Evolutionary conservation across 1,140 invertebrate genomes (phyloP).

Genomic region (Anoplolepis gracilipes): DNA sequence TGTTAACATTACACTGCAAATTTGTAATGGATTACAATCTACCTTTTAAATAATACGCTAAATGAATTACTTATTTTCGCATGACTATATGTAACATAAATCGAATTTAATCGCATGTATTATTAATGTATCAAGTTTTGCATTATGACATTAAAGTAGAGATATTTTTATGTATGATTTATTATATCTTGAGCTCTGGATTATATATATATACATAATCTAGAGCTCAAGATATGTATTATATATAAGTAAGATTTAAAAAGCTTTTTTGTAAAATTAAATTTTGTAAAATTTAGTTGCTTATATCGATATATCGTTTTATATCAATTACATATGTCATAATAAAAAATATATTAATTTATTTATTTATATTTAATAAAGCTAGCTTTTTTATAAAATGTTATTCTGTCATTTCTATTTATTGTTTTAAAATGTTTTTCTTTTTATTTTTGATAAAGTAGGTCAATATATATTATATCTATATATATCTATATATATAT

Average conservation of each 20-base stretch:
- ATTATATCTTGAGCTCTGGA: too few species aligned
- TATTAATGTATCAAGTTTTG: too few species aligned
- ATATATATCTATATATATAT: too few species aligned
- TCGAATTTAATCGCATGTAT: too few species aligned
- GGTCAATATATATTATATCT: too few species aligned
- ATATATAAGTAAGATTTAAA: too few species aligned
- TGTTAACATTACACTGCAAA: background rate
- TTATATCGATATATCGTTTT: background rate
- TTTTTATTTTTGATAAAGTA: background rate
- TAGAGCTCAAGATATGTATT: background rate
- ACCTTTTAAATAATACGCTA: background rate
- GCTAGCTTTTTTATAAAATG: background rate
- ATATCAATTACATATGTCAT: too few species aligned
- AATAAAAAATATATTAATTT: background rate
- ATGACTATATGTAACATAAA: too few species aligned
- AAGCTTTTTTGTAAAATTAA: too few species aligned
- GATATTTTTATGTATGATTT: background rate
- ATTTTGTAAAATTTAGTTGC: background rate
- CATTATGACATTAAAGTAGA: background rate
- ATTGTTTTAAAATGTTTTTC: background rate
- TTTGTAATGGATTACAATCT: background rate
- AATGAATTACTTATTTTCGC: background rate
- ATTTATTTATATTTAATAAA: background rate
- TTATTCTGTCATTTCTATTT: background rate
- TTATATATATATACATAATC: background rate